phyloP scores from a whole-genome alignment of 2,797 vertebrate species.

The Hozukius guyotensis region DNA sequence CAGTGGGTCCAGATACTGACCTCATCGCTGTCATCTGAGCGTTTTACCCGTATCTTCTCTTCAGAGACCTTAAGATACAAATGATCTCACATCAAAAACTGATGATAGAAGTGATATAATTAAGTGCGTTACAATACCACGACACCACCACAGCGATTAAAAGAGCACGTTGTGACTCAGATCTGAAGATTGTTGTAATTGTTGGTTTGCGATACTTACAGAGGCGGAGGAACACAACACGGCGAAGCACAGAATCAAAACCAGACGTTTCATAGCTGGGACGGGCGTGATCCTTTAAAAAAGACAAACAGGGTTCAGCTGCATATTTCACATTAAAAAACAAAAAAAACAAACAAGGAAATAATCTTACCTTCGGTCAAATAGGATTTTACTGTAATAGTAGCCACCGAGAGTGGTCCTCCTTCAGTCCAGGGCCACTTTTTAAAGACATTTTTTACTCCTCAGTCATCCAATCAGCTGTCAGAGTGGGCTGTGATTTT shows the following conservation, averaged over 20 bases:
- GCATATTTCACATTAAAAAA: not conserved
- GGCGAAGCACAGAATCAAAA: not conserved
- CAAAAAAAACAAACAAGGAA: not conserved
- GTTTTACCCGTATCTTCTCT: constrained; percentile 24
- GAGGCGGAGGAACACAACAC: not conserved
- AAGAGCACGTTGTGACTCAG: not conserved
- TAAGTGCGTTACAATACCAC: not conserved
- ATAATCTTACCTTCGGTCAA: not conserved
- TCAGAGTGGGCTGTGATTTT: not conserved
- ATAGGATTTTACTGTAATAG: not conserved
- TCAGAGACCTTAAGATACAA: not conserved
- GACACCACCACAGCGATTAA: not conserved
- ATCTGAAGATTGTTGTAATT: not conserved
- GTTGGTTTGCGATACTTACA: not conserved
- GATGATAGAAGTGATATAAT: not conserved
- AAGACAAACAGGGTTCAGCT: not conserved
- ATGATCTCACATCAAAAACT: not conserved
- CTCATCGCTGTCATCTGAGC: constrained; percentile 36
- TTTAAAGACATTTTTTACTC: not conserved
- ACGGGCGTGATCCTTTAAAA: not conserved
- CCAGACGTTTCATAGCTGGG: not conserved
- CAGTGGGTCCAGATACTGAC: not conserved
- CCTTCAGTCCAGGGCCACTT: not conserved
- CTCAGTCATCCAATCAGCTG: not conserved
- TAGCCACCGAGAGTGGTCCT: not conserved